phyloP scores from a whole-genome alignment of 2,113 vertebrate species.

The Rhabdornis inornatus region DNA sequence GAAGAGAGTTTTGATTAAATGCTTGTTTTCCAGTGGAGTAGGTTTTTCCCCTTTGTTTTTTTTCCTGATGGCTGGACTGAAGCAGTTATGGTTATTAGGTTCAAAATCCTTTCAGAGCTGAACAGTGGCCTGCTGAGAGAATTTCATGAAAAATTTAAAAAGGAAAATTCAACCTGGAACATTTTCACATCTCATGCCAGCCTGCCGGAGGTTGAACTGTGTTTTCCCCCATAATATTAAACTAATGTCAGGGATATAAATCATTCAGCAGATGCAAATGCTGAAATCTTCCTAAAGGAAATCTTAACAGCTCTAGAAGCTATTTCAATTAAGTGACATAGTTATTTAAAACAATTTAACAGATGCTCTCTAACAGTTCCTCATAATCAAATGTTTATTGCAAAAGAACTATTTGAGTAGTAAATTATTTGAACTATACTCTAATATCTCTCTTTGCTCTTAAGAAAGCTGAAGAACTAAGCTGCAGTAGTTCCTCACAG shows the following conservation, averaged over 20 bases:
- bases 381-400: constrained; percentile 30
- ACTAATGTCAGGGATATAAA: constrained; percentile 82
- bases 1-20: constrained; percentile 74
- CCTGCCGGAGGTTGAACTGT: constrained; percentile 76
- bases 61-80: constrained; percentile 72
- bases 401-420: background rate
- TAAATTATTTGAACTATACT: background rate
- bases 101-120: constrained; percentile 81
- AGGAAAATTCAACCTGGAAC: constrained; percentile 83
- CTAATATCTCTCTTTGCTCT: background rate
- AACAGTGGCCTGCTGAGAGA: constrained; percentile 82
- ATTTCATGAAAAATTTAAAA: constrained; percentile 93
- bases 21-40: constrained; percentile 68
- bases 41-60: background rate
- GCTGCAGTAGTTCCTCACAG: background rate
- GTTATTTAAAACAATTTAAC: constrained; percentile 58
- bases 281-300: constrained; percentile 55
- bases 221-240: constrained; percentile 75
- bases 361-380: background rate
- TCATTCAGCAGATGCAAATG: constrained; percentile 80
- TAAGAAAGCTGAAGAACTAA: background rate
- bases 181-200: constrained; percentile 69
- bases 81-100: constrained; percentile 81
- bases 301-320: constrained; percentile 10
- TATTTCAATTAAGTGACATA: constrained; percentile 42